A percentile compares a stretch with the other conserved stretches of the same genome.
Evolutionary conservation across 2,113 vertebrate genomes (phyloP).

Genomic region (Lanius ludovicianus): DNA sequence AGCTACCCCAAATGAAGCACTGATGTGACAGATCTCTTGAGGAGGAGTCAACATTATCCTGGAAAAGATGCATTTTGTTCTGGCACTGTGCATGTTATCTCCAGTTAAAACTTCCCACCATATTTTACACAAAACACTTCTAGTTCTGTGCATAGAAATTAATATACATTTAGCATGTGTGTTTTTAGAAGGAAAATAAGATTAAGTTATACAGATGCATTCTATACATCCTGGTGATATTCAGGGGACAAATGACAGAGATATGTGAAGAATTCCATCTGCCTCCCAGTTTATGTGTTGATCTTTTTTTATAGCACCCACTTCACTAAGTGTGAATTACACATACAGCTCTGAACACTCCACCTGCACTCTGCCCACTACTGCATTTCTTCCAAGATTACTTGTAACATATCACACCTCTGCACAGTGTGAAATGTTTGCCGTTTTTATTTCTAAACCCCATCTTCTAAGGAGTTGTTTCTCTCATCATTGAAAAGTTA

Average conservation of each 20-base stretch:
- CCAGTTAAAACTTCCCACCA: neutral
- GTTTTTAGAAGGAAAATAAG: neutral
- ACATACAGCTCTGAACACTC: slow-evolving; percentile 21
- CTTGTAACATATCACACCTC: slow-evolving; percentile 40
- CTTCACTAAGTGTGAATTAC: slow-evolving; percentile 27
- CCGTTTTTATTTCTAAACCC: slow-evolving; percentile 27
- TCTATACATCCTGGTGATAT: neutral
- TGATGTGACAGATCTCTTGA: neutral
- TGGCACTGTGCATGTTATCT: neutral
- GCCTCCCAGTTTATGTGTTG: neutral
- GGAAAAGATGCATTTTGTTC: neutral
- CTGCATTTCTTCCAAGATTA: slow-evolving; percentile 28
- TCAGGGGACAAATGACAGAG: slow-evolving; percentile 24
- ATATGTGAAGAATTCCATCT: slow-evolving; percentile 10
- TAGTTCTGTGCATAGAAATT: neutral
- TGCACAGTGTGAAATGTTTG: slow-evolving; percentile 29
- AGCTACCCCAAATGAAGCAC: neutral
- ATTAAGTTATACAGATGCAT: neutral
- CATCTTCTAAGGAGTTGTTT: neutral
- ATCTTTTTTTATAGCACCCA: slow-evolving; percentile 25
- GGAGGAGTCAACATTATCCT: neutral
- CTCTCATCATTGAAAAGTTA: slow-evolving; percentile 2
- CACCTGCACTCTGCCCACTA: slow-evolving; percentile 53
- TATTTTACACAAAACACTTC: neutral
- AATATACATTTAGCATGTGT: neutral